Conservation (phyloP, 2,797 vertebrate species). For the Platalea minor region DNA sequence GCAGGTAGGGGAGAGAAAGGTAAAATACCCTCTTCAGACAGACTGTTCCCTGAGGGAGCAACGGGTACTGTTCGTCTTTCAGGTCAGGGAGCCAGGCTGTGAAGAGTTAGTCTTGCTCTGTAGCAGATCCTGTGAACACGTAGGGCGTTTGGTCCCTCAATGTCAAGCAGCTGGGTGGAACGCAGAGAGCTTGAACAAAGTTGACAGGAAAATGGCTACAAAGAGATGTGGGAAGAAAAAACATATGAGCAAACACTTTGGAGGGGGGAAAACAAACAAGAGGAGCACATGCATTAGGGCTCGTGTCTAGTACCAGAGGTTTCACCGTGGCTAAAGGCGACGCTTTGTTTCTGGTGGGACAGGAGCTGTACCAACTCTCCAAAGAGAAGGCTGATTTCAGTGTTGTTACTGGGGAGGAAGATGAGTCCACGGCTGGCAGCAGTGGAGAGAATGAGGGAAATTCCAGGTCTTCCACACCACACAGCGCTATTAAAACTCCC, state of each 20-base stretch:
- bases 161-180: not conserved
- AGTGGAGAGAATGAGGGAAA: conserved; percentile 82
- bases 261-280: accelerated
- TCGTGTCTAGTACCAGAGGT: accelerated
- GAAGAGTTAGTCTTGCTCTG: not conserved
- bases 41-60: not conserved
- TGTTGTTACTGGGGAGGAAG: conserved; percentile 82
- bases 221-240: not conserved
- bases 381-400: conserved; percentile 89
- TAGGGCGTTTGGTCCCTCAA: not conserved
- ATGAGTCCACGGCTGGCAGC: conserved; percentile 79
- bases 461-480: conserved; percentile 76
- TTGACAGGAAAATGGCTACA: not conserved
- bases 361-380: conserved; percentile 94
- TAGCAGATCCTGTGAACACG: not conserved
- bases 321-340: not conserved
- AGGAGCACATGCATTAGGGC: not conserved
- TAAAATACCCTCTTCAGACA: not conserved
- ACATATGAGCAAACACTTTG: accelerated
- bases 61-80: not conserved
- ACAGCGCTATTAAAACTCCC: conserved; percentile 26
- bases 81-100: not conserved
- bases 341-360: not conserved
- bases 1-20: not conserved
- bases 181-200: not conserved